A percentile compares a stretch with the other conserved stretches of the same genome.
phyloP scores from a whole-genome alignment of 1,140 invertebrate species.

The Lycorma delicatula region DNA sequence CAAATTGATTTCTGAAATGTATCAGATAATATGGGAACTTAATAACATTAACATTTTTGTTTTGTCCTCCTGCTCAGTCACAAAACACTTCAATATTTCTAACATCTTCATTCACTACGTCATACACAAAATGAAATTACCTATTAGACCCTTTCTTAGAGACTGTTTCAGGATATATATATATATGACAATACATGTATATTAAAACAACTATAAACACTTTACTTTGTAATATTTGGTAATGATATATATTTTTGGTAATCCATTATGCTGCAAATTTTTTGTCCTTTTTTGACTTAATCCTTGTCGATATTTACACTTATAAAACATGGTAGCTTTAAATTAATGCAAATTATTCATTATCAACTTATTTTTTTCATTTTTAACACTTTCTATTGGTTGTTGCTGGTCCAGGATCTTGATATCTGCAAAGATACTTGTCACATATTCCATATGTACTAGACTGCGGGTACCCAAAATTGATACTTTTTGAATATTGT shows the following conservation, averaged over 20 bases:
- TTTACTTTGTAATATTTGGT: conserved; percentile 26
- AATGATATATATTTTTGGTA: conserved; percentile 28
- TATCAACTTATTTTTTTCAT: not conserved
- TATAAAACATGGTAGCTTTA: conserved; percentile 24
- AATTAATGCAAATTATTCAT: conserved; percentile 13
- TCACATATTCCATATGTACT: no score
- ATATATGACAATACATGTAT: conserved; percentile 27
- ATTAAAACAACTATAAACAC: conserved; percentile 28
- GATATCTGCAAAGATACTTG: no score
- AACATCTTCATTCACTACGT: not conserved
- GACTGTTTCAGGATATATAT: conserved; percentile 23
- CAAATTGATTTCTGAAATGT: not conserved
- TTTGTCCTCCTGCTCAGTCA: conserved; percentile 22
- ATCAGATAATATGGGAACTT: conserved; percentile 2
- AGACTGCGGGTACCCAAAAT: not conserved
- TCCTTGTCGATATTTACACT: conserved; percentile 20
- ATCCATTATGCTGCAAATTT: conserved; percentile 24
- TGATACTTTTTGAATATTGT: not conserved
- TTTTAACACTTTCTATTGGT: not conserved
- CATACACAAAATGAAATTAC: conserved; percentile 5
- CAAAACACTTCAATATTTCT: conserved; percentile 19
- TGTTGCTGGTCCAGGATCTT: not conserved
- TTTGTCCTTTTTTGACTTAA: conserved; percentile 6
- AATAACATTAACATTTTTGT: conserved; percentile 24
- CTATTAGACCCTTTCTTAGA: conserved; percentile 14